A percentile compares a stretch with the other conserved stretches of the same genome.
Conservation (phyloP, 2,797 vertebrate genomes). For the Sebastes steindachneri region DNA sequence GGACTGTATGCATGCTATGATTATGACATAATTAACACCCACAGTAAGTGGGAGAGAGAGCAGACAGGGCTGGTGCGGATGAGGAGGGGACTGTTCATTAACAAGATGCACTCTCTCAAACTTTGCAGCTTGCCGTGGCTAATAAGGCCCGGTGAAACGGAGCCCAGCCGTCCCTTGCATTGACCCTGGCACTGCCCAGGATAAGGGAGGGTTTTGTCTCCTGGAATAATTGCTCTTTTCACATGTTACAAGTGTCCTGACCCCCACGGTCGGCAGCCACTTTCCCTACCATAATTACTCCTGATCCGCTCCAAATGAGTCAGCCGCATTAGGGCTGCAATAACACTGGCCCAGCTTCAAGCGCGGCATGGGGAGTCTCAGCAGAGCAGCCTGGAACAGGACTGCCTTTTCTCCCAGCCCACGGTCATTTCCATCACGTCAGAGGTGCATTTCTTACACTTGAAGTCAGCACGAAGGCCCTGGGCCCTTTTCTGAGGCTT, state of each 20-base stretch:
- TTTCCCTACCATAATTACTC: conserved; percentile 86
- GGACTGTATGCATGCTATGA: conserved; percentile 79
- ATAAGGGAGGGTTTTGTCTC: conserved; percentile 88
- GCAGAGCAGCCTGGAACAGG: conserved; percentile 84
- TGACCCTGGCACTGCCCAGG: conserved; percentile 83
- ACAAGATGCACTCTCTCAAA: conserved; percentile 85
- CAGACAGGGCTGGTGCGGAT: conserved; percentile 68
- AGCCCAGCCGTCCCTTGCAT: conserved; percentile 79
- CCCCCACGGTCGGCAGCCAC: conserved; percentile 85
- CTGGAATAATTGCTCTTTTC: conserved; percentile 90
- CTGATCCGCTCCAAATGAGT: conserved; percentile 87
- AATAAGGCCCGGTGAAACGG: conserved; percentile 85
- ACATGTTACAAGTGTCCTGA: conserved; percentile 89
- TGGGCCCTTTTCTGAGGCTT: conserved; percentile 77
- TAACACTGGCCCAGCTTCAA: conserved; percentile 84
- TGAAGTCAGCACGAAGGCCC: conserved; percentile 81
- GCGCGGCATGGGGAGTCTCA: conserved; percentile 81
- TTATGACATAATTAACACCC: conserved; percentile 86
- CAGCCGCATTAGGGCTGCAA: conserved; percentile 84
- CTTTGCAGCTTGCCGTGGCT: conserved; percentile 82
- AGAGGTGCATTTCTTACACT: conserved; percentile 84
- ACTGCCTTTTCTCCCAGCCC: conserved; percentile 80
- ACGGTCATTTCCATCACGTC: conserved; percentile 85
- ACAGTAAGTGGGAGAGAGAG: conserved; percentile 72
- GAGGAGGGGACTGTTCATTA: conserved; percentile 83